Evolutionary conservation across 2,797 vertebrate species (phyloP).

Genomic region (Triplophysa bombifrons): DNA sequence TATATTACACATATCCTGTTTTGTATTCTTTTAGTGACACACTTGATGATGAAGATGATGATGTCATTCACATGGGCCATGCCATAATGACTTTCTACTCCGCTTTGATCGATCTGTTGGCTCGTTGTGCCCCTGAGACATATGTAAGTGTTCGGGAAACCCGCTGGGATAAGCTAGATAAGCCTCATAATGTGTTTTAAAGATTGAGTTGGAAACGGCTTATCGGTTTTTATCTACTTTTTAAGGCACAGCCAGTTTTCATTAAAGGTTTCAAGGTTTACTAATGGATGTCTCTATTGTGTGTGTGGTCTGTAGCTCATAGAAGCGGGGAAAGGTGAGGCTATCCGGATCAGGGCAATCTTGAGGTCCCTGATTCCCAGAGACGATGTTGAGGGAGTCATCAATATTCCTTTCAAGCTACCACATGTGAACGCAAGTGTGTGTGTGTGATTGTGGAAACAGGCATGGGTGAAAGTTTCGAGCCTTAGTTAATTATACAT

Average conservation of each 20-base stretch:
- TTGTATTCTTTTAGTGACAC: constrained; percentile 73
- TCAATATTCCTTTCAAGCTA: constrained; percentile 89
- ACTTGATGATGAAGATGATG: constrained; percentile 81
- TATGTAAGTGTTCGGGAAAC: constrained; percentile 77
- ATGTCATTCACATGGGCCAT: constrained; percentile 93
- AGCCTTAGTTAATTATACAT: not conserved
- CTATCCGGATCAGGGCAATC: constrained; percentile 91
- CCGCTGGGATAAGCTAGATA: constrained; percentile 16
- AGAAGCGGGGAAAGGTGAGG: constrained; percentile 90
- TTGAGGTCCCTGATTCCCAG: constrained; percentile 90
- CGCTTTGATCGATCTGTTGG: constrained; percentile 91
- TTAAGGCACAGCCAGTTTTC: constrained; percentile 25
- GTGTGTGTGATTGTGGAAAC: not conserved
- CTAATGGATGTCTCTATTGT: constrained; percentile 20
- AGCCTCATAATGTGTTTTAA: constrained; percentile 34
- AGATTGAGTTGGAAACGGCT: constrained; percentile 28
- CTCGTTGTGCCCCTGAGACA: constrained; percentile 94
- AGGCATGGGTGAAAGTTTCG: not conserved
- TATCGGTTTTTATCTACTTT: constrained; percentile 40
- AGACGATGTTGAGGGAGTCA: constrained; percentile 90
- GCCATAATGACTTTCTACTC: constrained; percentile 98
- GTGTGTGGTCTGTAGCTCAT: constrained; percentile 79
- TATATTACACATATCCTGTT: not conserved
- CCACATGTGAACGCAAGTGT: constrained; percentile 89
- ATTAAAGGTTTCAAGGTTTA: constrained; percentile 40